phyloP scores from a whole-genome alignment of 2,113 vertebrate species.

The Saguinus midas region DNA sequence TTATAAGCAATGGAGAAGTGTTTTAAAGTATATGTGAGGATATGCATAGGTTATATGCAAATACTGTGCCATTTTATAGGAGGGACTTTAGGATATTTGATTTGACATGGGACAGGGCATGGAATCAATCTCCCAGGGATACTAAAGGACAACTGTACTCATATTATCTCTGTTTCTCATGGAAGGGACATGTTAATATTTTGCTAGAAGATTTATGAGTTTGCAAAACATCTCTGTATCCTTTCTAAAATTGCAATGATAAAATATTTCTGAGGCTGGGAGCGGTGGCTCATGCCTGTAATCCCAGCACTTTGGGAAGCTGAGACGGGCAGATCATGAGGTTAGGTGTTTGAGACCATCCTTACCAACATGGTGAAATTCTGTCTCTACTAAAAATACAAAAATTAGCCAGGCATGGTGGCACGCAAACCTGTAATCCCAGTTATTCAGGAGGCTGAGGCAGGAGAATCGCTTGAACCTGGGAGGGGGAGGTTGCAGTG shows the following conservation, averaged over 20 bases:
- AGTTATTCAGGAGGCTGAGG: too few relatives aligned
- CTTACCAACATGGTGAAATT: too few relatives aligned
- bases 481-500: too few relatives aligned
- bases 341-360: too few relatives aligned
- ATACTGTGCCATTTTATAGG: background rate
- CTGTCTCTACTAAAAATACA: too few relatives aligned
- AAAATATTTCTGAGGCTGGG: background rate
- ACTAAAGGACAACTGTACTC: background rate
- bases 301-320: too few relatives aligned
- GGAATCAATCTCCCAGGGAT: background rate
- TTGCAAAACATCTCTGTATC: constrained; percentile 28
- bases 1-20: background rate
- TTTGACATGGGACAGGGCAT: background rate
- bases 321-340: too few relatives aligned
- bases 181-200: background rate
- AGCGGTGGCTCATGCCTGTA: too few relatives aligned
- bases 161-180: background rate
- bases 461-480: too few relatives aligned
- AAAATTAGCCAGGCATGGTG: too few relatives aligned
- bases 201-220: background rate
- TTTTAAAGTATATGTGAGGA: background rate
- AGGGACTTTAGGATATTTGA: background rate
- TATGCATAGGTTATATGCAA: background rate
- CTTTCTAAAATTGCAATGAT: constrained; percentile 28
- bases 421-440: too few relatives aligned